Conservation (phyloP, 2,113 vertebrate species). For the Ursus arctos region DNA sequence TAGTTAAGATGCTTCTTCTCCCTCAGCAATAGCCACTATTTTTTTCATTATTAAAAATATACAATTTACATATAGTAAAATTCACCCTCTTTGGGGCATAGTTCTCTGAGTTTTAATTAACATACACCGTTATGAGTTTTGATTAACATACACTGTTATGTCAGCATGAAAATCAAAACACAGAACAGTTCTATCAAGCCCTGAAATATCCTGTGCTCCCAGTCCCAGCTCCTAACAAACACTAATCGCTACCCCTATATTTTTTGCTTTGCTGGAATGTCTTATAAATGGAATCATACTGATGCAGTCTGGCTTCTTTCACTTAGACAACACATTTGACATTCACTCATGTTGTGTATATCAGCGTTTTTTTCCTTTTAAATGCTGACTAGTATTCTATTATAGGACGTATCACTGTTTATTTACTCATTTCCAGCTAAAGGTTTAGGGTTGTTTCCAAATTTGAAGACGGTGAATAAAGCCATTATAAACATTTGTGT, state of each 20-base stretch:
- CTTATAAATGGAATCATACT: neutral
- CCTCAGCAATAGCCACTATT: neutral
- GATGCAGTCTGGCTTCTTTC: neutral
- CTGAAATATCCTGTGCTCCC: accelerated
- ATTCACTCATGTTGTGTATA: neutral
- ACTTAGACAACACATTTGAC: neutral
- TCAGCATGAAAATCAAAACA: neutral
- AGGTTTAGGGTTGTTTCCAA: neutral
- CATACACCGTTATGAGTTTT: neutral
- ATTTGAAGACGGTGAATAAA: neutral
- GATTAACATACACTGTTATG: neutral
- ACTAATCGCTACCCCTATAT: neutral
- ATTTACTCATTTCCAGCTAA: neutral
- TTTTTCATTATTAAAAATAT: conserved; percentile 31
- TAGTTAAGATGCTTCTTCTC: neutral
- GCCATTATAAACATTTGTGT: neutral
- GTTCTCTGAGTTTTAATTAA: conserved; percentile 9
- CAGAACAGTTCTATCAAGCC: neutral
- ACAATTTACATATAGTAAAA: conserved; percentile 21
- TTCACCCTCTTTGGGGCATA: neutral
- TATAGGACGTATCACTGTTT: neutral
- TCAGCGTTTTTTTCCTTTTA: neutral
- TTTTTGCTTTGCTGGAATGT: neutral
- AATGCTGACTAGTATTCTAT: conserved; percentile 9
- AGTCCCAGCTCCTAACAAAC: neutral